Percentiles rank a stretch among this genome's conserved stretches.
Evolutionary conservation across 2,113 vertebrate species (phyloP).

Genomic region (Heterochromis multidens): DNA sequence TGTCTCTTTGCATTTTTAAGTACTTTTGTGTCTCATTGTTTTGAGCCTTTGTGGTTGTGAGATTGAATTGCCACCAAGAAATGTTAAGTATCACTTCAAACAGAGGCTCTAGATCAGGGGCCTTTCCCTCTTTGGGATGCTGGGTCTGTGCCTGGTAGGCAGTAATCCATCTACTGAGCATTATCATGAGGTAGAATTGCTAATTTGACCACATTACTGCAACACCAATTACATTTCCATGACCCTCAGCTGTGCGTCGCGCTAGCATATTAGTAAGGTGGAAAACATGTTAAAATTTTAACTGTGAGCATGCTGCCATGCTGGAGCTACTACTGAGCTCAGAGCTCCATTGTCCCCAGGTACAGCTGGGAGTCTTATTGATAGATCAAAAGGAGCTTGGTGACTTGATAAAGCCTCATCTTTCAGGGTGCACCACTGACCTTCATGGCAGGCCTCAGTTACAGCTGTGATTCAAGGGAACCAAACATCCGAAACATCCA

Average conservation of each 20-base stretch:
- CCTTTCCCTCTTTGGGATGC: neutral
- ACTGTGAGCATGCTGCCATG: neutral
- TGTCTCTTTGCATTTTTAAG: neutral
- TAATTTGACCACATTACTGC: neutral
- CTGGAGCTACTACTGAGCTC: neutral
- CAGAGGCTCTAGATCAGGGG: neutral
- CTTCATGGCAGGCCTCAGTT: constrained; percentile 50
- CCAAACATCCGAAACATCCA: constrained; percentile 58
- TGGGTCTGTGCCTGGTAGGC: neutral
- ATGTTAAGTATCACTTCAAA: neutral
- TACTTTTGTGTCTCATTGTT: neutral
- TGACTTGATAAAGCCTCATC: constrained; percentile 15
- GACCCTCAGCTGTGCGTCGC: neutral
- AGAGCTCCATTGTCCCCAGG: neutral
- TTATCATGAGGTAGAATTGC: neutral
- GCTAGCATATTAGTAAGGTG: neutral
- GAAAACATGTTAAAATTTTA: neutral
- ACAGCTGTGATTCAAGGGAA: constrained; percentile 41
- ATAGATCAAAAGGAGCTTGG: neutral
- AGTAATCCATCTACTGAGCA: neutral
- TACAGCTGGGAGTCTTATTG: neutral
- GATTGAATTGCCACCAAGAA: neutral
- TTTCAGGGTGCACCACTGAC: constrained; percentile 37
- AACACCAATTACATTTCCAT: neutral
- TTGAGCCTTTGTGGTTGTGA: neutral